These are phyloP conservation scores for Cyprinella venusta DNA, from an alignment of 2,797 vertebrate genomes.

Conservation along the genomic window DNA sequence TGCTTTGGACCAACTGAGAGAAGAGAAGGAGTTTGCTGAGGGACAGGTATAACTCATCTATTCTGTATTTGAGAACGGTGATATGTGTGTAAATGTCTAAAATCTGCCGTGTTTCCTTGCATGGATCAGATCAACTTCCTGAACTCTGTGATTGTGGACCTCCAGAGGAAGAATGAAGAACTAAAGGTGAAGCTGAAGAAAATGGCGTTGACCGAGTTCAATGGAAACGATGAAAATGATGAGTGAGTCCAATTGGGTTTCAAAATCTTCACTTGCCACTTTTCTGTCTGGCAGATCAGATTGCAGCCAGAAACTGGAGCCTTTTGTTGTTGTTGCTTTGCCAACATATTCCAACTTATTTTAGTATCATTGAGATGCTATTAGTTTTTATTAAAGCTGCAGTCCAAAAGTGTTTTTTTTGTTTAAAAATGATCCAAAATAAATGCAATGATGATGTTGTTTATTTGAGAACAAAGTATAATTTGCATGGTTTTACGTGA, in stretches of 20 bases:
- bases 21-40: slow-evolving; percentile 89
- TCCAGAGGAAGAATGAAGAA: slow-evolving; percentile 93
- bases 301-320: not conserved
- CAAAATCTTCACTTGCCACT: not conserved
- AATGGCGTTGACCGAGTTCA: slow-evolving; percentile 91
- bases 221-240: slow-evolving; percentile 85
- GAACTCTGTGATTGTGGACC: slow-evolving; percentile 95
- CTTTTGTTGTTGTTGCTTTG: not conserved
- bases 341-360: not conserved
- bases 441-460: too few relatives aligned
- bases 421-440: too few relatives aligned
- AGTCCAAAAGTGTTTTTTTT: too few relatives aligned
- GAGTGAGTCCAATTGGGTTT: slow-evolving; percentile 74
- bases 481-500: too few relatives aligned
- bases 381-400: too few relatives aligned
- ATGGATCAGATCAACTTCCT: slow-evolving; percentile 91
- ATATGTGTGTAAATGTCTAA: not conserved
- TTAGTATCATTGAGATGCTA: too few relatives aligned
- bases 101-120: not conserved
- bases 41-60: slow-evolving; percentile 83
- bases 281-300: not conserved
- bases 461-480: too few relatives aligned
- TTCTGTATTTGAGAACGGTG: not conserved
- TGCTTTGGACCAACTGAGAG: slow-evolving; percentile 80
- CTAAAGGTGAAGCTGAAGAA: slow-evolving; percentile 93